Evolutionary conservation across 2,888 invertebrate genomes (phyloP).

Genomic region (Cacoxenus indagator): DNA sequence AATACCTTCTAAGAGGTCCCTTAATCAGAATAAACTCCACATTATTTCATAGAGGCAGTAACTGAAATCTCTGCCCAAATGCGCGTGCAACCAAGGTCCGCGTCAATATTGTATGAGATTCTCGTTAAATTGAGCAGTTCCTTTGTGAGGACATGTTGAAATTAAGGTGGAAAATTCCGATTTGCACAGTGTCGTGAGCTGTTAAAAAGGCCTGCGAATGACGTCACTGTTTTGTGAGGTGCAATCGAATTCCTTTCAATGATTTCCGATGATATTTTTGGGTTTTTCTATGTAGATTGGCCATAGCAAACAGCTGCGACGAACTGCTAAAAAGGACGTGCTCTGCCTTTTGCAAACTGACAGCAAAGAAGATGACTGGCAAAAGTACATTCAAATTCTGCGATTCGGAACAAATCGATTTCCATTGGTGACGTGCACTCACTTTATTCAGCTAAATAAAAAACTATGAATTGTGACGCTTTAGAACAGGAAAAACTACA

Average conservation of each 20-base stretch:
- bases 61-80: conserved; percentile 9
- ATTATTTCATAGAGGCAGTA: conserved; percentile 26
- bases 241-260: conserved; percentile 35
- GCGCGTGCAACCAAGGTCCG: conserved; percentile 22
- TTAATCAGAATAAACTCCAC: background rate
- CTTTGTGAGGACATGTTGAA: conserved; percentile 37
- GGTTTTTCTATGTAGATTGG: conserved; percentile 20
- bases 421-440: conserved; percentile 30
- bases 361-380: conserved; percentile 5
- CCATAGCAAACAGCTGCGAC: conserved; percentile 36
- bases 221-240: conserved; percentile 20
- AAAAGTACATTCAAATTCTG: conserved; percentile 50
- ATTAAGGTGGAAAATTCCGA: conserved; percentile 54
- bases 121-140: conserved; percentile 44
- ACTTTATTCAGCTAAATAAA: conserved; percentile 50
- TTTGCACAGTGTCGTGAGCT: conserved; percentile 44
- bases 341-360: background rate
- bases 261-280: conserved; percentile 36
- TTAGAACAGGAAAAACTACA: background rate
- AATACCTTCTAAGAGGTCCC: background rate
- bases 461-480: conserved; percentile 34
- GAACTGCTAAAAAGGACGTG: conserved; percentile 28
- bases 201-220: background rate
- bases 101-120: conserved; percentile 25
- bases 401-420: conserved; percentile 63